These are phyloP conservation scores for Phrynosoma blainvillii DNA, from an alignment of 2,113 vertebrate genomes.

Conservation along the genomic window DNA sequence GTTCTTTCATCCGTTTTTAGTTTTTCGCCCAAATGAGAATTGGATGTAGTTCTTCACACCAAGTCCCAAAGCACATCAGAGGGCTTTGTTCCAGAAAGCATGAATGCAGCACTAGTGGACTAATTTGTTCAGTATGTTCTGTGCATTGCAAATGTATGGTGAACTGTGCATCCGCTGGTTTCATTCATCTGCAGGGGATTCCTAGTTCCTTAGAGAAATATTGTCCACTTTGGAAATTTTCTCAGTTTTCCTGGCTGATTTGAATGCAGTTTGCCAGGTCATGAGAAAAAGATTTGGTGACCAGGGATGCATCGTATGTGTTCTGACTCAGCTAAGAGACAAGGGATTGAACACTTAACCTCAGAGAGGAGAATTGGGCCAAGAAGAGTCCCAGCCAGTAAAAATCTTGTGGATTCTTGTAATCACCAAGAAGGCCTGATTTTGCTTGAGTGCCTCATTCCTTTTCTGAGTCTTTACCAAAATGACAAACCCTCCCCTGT, in stretches of 20 bases:
- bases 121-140: background rate
- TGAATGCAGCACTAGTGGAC: too few species aligned
- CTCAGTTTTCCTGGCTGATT: background rate
- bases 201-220: accelerated
- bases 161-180: background rate
- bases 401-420: too few species aligned
- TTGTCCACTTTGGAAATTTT: background rate
- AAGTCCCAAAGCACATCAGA: background rate
- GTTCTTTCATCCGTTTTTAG: background rate
- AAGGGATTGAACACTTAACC: background rate
- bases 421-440: too few species aligned
- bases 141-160: background rate
- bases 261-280: background rate
- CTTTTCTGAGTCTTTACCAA: background rate
- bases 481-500: background rate
- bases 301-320: background rate
- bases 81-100: background rate
- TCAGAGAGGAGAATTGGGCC: accelerated
- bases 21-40: background rate
- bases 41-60: background rate
- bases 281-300: too few species aligned
- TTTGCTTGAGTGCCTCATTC: background rate
- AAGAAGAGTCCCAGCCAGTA: too few species aligned
- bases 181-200: accelerated
- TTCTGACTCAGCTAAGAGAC: accelerated